phyloP scores from a whole-genome alignment of 2,113 vertebrate genomes.

The Polypterus senegalus region DNA sequence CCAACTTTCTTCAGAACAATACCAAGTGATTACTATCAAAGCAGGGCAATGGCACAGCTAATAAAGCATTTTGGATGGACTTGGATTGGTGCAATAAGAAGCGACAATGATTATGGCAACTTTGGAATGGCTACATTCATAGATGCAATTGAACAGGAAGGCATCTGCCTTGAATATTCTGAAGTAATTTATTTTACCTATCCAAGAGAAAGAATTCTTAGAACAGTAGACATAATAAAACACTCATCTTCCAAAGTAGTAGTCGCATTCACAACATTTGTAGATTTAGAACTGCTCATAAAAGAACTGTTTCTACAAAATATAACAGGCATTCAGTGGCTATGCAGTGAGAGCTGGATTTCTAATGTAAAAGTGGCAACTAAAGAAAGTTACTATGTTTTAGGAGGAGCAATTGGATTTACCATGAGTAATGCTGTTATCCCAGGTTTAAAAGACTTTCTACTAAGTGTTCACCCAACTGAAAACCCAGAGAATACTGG shows the following conservation, averaged over 20 bases:
- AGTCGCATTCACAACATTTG: not conserved
- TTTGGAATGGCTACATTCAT: slow-evolving; percentile 1
- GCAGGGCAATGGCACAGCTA: slow-evolving; percentile 3
- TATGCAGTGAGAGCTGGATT: slow-evolving; percentile 5
- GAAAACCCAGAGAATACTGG: not conserved
- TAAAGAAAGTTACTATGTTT: not conserved
- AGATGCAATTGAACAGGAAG: not conserved
- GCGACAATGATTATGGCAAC: slow-evolving; percentile 10
- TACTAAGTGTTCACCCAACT: slow-evolving; percentile 2
- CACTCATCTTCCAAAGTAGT: slow-evolving; percentile 1
- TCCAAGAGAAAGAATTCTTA: not conserved
- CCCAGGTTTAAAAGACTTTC: slow-evolving; percentile 5
- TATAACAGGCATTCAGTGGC: slow-evolving; percentile 4
- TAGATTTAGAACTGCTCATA: not conserved
- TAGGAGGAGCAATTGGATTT: slow-evolving; percentile 3
- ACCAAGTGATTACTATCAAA: slow-evolving; percentile 8
- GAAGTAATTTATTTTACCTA: not conserved
- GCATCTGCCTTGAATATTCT: slow-evolving; percentile 4
- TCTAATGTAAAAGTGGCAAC: not conserved
- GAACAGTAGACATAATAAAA: not conserved
- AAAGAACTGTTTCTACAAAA: slow-evolving; percentile 6
- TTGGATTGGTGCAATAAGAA: slow-evolving; percentile 8
- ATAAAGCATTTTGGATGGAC: slow-evolving; percentile 10
- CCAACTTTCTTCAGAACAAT: not conserved
- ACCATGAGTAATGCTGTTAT: not conserved